Percentiles rank a stretch among this genome's conserved stretches.
These are phyloP conservation scores for Globicephala melas DNA, from an alignment of 2,113 vertebrate genomes.

Conservation along the genomic window DNA sequence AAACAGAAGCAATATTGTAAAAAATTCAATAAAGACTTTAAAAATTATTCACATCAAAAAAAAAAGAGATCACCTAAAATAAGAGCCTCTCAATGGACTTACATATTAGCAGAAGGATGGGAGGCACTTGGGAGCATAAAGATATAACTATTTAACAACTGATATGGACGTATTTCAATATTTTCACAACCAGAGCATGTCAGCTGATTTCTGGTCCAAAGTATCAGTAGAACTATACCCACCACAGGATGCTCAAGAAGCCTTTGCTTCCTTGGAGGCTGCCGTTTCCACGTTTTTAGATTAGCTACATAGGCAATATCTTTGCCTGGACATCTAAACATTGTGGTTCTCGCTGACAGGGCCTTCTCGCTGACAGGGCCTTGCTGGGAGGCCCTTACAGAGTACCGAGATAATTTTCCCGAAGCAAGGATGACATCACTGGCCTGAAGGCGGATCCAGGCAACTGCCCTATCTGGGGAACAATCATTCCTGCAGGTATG, in stretches of 20 bases:
- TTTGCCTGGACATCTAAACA: background rate
- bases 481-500: background rate
- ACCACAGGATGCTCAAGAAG: background rate
- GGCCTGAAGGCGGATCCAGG: background rate
- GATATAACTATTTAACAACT: background rate
- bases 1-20: no score
- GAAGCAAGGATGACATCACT: background rate
- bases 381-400: background rate
- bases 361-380: background rate
- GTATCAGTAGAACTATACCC: background rate
- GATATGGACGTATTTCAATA: background rate
- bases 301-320: background rate
- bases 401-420: background rate
- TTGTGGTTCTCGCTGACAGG: background rate
- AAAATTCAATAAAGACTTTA: no score
- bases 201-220: background rate
- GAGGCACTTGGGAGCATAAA: background rate
- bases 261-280: background rate
- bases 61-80: background rate
- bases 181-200: background rate
- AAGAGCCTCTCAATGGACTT: background rate
- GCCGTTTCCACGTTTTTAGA: background rate
- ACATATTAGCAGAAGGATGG: background rate
- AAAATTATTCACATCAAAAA: no score
- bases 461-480: background rate